phyloP scores from a whole-genome alignment of 2,797 vertebrate species.

The Mustela erminea region DNA sequence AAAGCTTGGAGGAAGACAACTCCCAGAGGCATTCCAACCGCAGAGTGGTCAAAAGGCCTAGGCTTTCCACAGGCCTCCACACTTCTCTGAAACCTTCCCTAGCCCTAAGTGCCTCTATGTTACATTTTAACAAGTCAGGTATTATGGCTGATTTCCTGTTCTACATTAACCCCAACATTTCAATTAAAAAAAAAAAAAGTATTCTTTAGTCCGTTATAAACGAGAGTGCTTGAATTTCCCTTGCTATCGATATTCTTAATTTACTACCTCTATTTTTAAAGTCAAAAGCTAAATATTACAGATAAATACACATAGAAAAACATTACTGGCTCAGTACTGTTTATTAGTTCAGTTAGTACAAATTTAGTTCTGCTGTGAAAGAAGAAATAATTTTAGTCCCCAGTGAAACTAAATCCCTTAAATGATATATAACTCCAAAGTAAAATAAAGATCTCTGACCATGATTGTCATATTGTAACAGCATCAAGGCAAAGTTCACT shows the following conservation, averaged over 20 bases:
- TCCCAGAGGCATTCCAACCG: rapidly evolving
- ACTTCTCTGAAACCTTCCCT: no score
- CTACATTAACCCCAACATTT: no score
- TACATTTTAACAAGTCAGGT: no score
- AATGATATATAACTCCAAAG: neutral
- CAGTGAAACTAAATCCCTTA: neutral
- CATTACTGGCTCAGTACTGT: neutral
- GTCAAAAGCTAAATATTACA: neutral
- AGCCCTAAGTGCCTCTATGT: no score
- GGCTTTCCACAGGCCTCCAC: no score
- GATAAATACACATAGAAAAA: neutral
- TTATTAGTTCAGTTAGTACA: neutral
- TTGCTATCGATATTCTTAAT: neutral
- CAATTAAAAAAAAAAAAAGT: neutral
- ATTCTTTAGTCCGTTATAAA: neutral
- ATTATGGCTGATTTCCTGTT: no score
- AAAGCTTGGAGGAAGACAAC: no score
- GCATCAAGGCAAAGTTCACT: neutral
- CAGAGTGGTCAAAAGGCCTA: no score
- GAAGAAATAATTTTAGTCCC: neutral
- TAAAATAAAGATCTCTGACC: neutral
- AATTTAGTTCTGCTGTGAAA: neutral
- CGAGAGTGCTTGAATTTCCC: neutral
- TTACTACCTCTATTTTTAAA: neutral
- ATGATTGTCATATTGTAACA: neutral